Evolutionary conservation across 2,888 invertebrate species (phyloP), one percentile per base, ranked within the genome.

Genomic region (Galeopsomyia nigrocyanea): DNA sequence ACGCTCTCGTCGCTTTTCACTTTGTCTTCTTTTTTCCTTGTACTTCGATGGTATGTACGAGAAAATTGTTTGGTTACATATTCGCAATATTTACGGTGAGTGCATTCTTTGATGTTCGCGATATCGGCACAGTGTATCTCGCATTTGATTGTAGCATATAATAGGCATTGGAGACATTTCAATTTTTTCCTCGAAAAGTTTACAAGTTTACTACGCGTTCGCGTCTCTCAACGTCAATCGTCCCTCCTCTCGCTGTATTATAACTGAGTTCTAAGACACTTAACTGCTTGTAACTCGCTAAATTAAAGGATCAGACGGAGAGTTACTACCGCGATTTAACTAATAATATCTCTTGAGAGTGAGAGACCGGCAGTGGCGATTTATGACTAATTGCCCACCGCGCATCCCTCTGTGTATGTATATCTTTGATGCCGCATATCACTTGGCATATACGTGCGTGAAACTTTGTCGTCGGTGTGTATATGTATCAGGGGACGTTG

Each of bases 311-410:
- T 65, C 22, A 26, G 60, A 46, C 72, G 68, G 68, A 75, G 75
- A 75, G 76, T 78, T 75, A 75, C 74, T 68, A 70, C 73, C 75
- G 76, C 69, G 77, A 76, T 75, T 77, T 75, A 76, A 77, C 78
- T 78, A 79, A 78, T 80, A 80, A 78, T 79, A 75, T 75, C 72
- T 71, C 71, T 75, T 73, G 75, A 73, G 73, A 74, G 77, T 76
- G 74, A 76, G 77, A 56, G 56, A 22, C 3, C 3, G 56, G 13
- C 5, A 56, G 56, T 5, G 26, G 14, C 14, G 16, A 80, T 80
- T 80, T n/a, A 81, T 80, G 79, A 78, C 79, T 83, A 83, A 83
- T 83, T 84, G 81, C 80, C n/a, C n/a, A 79, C 80, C 78, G 78
- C 3, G 77, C 70, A 77, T n/a, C n/a, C n/a, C n/a, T n/a, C n/a